Percentiles rank a stretch among this genome's conserved stretches.
Evolutionary conservation across 2,888 invertebrate genomes (phyloP).

Genomic region (Chamaedrilus cognettii): DNA sequence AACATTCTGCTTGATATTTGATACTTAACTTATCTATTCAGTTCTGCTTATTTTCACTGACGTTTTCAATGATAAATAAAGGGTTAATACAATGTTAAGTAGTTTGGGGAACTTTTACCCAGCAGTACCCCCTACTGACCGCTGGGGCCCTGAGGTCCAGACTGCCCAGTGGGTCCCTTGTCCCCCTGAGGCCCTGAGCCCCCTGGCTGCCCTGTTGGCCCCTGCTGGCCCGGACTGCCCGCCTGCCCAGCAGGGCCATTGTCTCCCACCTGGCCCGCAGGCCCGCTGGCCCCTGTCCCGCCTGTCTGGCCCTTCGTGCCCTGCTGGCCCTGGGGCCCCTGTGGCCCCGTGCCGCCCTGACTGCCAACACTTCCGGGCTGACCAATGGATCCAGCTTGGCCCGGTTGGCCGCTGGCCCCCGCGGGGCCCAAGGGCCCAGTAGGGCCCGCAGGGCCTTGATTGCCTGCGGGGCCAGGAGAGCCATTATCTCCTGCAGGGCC

Average conservation of each 20-base stretch:
- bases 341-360: slow-evolving; percentile 19
- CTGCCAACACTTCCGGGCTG: slow-evolving; percentile 19
- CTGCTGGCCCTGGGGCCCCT: slow-evolving; percentile 10
- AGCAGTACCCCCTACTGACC: neutral
- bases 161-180: slow-evolving; percentile 26
- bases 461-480: slow-evolving; percentile 15
- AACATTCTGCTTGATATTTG: no score
- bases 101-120: neutral
- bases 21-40: no score
- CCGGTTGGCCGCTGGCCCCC: slow-evolving; percentile 26
- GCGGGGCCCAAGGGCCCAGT: slow-evolving; percentile 26
- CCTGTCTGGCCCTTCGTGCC: slow-evolving; percentile 44
- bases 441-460: slow-evolving; percentile 12
- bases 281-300: slow-evolving; percentile 43
- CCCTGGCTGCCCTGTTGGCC: slow-evolving; percentile 20
- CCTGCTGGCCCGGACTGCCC: slow-evolving; percentile 21
- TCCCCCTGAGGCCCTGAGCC: slow-evolving; percentile 26
- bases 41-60: no score
- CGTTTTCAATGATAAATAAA: no score
- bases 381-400: slow-evolving; percentile 25
- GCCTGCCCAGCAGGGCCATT: slow-evolving; percentile 11
- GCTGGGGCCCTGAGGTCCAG: slow-evolving; percentile 16
- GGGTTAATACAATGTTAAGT: no score
- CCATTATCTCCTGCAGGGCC: slow-evolving; percentile 24
- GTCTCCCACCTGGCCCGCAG: slow-evolving; percentile 22